These are phyloP conservation scores for Xestoiulus laeticollis DNA, from an alignment of 2,888 invertebrate species.

Conservation along the genomic window DNA sequence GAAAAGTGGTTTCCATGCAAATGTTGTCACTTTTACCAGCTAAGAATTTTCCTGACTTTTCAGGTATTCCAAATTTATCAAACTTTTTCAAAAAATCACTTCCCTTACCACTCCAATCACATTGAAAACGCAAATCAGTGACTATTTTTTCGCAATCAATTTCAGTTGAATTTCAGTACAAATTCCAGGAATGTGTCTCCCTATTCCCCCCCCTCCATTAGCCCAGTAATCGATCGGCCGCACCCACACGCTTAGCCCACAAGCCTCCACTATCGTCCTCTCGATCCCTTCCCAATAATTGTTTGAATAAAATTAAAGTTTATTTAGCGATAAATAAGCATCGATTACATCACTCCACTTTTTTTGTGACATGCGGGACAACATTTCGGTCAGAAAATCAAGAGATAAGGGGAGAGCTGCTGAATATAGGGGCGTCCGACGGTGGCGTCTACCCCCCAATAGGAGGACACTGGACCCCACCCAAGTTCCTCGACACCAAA, in stretches of 20 bases:
- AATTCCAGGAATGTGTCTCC: too few species aligned
- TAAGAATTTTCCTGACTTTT: too few species aligned
- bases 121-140: too few species aligned
- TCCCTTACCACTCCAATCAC: too few species aligned
- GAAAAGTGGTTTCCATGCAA: too few species aligned
- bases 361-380: not conserved
- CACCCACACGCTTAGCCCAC: not conserved
- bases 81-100: too few species aligned
- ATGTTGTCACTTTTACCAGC: too few species aligned
- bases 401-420: not conserved
- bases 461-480: not conserved
- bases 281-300: not conserved
- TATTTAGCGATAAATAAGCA: not conserved
- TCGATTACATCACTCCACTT: not conserved
- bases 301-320: not conserved
- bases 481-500: not conserved
- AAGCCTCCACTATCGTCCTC: not conserved
- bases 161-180: too few species aligned
- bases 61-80: too few species aligned
- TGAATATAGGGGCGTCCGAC: not conserved
- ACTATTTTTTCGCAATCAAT: too few species aligned
- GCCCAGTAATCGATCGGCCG: not conserved
- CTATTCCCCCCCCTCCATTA: not conserved
- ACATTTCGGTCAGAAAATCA: not conserved
- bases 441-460: not conserved